phyloP scores from a whole-genome alignment of 2,888 invertebrate species.

The Catocala fraxini region DNA sequence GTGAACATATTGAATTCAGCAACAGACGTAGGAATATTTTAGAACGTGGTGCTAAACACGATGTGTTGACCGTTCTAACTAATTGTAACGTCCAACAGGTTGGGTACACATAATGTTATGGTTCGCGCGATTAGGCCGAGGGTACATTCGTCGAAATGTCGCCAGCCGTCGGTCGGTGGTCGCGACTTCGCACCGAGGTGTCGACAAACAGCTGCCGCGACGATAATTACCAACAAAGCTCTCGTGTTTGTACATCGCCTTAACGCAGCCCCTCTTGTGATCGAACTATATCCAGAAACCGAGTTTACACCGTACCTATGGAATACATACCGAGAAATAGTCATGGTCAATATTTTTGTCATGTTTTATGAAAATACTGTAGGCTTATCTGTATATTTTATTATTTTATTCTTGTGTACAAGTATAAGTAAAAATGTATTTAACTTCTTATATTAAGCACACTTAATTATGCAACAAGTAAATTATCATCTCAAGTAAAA shows the following conservation, averaged over 20 bases:
- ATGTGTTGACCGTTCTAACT: constrained; percentile 64
- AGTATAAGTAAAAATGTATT: too few relatives aligned
- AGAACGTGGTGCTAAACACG: constrained; percentile 61
- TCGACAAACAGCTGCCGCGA: constrained; percentile 79
- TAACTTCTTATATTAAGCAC: too few relatives aligned
- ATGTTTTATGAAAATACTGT: constrained; percentile 5
- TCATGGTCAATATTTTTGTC: constrained; percentile 35
- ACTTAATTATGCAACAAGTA: too few relatives aligned
- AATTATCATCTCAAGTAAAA: too few relatives aligned
- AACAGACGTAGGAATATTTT: constrained; percentile 34
- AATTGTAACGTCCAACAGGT: constrained; percentile 64
- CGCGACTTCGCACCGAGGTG: constrained; percentile 85
- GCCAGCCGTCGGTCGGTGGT: constrained; percentile 80
- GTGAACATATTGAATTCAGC: constrained; percentile 37
- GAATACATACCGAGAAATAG: constrained; percentile 51
- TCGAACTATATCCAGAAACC: constrained; percentile 60
- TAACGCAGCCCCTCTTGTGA: constrained; percentile 65
- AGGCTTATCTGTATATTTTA: too few relatives aligned
- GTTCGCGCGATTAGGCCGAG: constrained; percentile 58
- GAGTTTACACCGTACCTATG: constrained; percentile 56
- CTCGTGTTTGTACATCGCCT: constrained; percentile 71
- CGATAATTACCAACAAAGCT: constrained; percentile 85
- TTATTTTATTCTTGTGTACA: too few relatives aligned
- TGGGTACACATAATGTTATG: constrained; percentile 52
- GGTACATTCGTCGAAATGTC: constrained; percentile 80